Conservation (phyloP, 1,140 invertebrate genomes). For the Drosophila jambulina region DNA sequence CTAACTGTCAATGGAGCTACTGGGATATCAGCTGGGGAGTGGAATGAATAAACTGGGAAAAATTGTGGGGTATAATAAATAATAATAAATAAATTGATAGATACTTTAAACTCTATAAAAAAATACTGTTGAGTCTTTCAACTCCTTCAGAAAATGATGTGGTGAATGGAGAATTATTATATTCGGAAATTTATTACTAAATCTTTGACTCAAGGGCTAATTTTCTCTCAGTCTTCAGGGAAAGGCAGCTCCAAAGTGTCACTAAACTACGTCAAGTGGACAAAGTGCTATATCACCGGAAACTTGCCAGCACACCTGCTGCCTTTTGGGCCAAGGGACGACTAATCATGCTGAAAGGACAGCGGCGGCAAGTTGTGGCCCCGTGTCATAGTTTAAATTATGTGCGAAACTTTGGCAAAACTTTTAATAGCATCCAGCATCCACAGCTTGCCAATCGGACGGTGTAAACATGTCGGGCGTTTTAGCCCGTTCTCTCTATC, state of each 20-base stretch:
- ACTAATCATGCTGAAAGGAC: constrained; percentile 66
- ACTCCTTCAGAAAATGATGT: neutral
- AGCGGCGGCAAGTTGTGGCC: constrained; percentile 42
- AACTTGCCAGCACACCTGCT: constrained; percentile 41
- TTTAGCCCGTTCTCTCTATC: constrained; percentile 26
- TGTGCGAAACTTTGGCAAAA: constrained; percentile 76
- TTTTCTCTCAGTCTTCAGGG: neutral
- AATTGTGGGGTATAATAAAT: neutral
- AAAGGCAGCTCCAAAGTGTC: constrained; percentile 21
- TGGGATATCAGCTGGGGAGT: constrained; percentile 25
- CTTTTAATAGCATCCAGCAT: constrained; percentile 80
- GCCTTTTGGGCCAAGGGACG: constrained; percentile 30
- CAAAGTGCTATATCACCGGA: constrained; percentile 69
- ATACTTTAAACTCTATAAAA: too few species aligned
- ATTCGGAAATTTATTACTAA: neutral
- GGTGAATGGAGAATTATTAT: neutral
- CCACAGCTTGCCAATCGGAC: constrained; percentile 42
- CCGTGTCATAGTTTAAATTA: constrained; percentile 82
- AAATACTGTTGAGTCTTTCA: too few species aligned
- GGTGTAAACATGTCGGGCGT: constrained; percentile 53
- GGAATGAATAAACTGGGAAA: constrained; percentile 7
- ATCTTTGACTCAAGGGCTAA: neutral
- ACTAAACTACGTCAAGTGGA: constrained; percentile 45
- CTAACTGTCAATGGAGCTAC: constrained; percentile 31
- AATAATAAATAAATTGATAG: too few species aligned